A percentile compares a stretch with the other conserved stretches of the same genome.
Evolutionary conservation across 2,888 invertebrate genomes (phyloP).

Genomic region (Pammene fasciana): DNA sequence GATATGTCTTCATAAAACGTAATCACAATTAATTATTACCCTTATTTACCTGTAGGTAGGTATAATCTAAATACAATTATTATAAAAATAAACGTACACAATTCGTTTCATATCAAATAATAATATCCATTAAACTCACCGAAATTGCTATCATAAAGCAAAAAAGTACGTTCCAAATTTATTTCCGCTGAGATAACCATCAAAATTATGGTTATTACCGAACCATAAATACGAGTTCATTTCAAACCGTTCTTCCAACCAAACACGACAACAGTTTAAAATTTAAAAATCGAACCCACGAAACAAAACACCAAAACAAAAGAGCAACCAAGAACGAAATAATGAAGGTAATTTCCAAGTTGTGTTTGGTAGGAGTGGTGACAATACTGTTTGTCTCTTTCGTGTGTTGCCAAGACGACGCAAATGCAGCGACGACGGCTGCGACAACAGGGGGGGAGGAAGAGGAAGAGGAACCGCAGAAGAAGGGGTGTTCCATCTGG

Average conservation of each 20-base stretch:
- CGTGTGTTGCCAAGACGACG: slow-evolving; percentile 65
- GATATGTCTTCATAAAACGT: too few relatives aligned
- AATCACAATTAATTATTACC: too few relatives aligned
- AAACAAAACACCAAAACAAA: background rate
- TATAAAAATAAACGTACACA: background rate
- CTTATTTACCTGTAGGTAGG: too few relatives aligned
- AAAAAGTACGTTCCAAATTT: slow-evolving; percentile 18
- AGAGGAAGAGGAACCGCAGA: slow-evolving; percentile 69
- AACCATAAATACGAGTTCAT: slow-evolving; percentile 21
- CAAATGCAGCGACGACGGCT: slow-evolving; percentile 58
- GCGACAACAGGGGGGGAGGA: slow-evolving; percentile 64
- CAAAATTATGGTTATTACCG: slow-evolving; percentile 28
- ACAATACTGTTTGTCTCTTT: slow-evolving; percentile 53
- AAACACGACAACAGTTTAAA: slow-evolving; percentile 1
- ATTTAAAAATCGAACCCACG: slow-evolving; percentile 7
- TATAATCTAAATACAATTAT: slow-evolving; percentile 9
- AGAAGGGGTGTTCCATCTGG: slow-evolving; percentile 77
- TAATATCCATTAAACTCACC: slow-evolving; percentile 9
- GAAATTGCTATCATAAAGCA: slow-evolving; percentile 28
- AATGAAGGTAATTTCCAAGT: slow-evolving; percentile 51
- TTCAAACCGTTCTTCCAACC: background rate
- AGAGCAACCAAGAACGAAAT: slow-evolving; percentile 26
- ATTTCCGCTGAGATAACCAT: slow-evolving; percentile 39
- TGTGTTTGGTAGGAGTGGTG: slow-evolving; percentile 56
- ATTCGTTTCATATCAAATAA: slow-evolving; percentile 31